A percentile compares a stretch with the other conserved stretches of the same genome.
Evolutionary conservation across 2,888 invertebrate species (phyloP).

Genomic region (Allygus modestus): DNA sequence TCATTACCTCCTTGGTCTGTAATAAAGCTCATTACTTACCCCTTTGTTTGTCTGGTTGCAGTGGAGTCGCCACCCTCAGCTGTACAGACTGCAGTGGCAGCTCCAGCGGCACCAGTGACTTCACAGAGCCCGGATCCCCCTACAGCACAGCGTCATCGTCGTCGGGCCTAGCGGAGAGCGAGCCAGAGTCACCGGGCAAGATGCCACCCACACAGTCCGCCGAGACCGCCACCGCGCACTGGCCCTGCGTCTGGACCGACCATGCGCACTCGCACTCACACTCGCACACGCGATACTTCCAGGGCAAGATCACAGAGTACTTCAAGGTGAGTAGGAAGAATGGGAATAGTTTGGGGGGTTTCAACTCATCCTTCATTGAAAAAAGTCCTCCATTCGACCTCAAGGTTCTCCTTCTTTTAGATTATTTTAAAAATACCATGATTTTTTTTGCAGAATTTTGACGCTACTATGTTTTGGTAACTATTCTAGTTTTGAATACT

Average conservation of each 20-base stretch:
- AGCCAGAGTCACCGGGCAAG: slow-evolving; percentile 72
- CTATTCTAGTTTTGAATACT: no score
- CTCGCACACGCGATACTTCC: slow-evolving; percentile 71
- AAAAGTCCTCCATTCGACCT: no score
- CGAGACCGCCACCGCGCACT: slow-evolving; percentile 64
- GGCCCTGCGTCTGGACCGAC: slow-evolving; percentile 61
- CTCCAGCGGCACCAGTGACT: slow-evolving; percentile 85
- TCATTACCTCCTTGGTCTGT: no score
- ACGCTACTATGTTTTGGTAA: no score
- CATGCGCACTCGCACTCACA: slow-evolving; percentile 31
- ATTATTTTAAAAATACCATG: no score
- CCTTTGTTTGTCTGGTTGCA: slow-evolving; percentile 77
- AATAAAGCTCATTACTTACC: no score
- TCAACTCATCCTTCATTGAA: no score
- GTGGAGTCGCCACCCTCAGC: slow-evolving; percentile 90
- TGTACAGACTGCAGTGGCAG: slow-evolving; percentile 80
- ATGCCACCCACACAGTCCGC: slow-evolving; percentile 70
- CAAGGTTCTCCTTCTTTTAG: no score
- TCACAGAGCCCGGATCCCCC: slow-evolving; percentile 92
- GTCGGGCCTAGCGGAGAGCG: slow-evolving; percentile 62
- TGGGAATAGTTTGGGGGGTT: no score
- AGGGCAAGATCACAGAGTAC: slow-evolving; percentile 91
- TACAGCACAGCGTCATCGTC: slow-evolving; percentile 80
- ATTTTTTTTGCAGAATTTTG: no score
- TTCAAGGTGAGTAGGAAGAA: slow-evolving; percentile 77